A percentile compares a stretch with the other conserved stretches of the same genome.
Evolutionary conservation across 2,888 invertebrate genomes (phyloP).

Genomic region (Zeuzera pyrina): DNA sequence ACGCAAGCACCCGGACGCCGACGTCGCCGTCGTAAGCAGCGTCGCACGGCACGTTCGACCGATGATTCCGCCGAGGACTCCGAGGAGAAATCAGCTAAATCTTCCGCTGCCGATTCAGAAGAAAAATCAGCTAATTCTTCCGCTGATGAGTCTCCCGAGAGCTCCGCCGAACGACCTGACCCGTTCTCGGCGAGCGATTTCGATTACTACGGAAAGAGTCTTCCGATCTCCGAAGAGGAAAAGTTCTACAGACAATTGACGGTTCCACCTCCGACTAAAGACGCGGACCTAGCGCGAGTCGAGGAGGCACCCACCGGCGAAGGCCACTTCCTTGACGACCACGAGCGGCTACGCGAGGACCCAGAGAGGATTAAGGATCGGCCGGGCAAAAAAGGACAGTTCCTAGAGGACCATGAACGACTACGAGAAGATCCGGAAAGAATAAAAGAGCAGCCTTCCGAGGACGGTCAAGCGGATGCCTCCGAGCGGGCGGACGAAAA

Average conservation of each 20-base stretch:
- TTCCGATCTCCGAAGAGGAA: constrained; percentile 51
- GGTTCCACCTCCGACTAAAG: constrained; percentile 46
- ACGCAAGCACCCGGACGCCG: constrained; percentile 37
- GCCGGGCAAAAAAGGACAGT: too few species aligned
- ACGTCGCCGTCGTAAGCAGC: constrained; percentile 40
- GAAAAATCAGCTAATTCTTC: background rate
- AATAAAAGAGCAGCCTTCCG: constrained; percentile 9
- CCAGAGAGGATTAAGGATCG: constrained; percentile 28
- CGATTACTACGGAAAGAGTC: constrained; percentile 51
- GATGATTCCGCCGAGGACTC: constrained; percentile 7
- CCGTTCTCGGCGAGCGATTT: constrained; percentile 40
- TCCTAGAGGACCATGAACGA: constrained; percentile 4
- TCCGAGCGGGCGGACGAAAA: constrained; percentile 22
- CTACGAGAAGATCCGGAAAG: background rate
- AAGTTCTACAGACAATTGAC: constrained; percentile 36
- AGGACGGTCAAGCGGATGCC: constrained; percentile 18
- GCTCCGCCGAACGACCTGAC: constrained; percentile 17
- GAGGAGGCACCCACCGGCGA: constrained; percentile 26
- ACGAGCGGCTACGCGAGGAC: constrained; percentile 44
- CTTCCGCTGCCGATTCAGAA: background rate
- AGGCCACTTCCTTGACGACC: constrained; percentile 41
- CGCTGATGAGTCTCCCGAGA: constrained; percentile 8
- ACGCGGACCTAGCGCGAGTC: constrained; percentile 42
- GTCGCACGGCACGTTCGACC: constrained; percentile 35
- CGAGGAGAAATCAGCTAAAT: background rate